A percentile compares a stretch with the other conserved stretches of the same genome.
Evolutionary conservation across 2,113 vertebrate species (phyloP).

Genomic region (Toxotes jaculatrix): DNA sequence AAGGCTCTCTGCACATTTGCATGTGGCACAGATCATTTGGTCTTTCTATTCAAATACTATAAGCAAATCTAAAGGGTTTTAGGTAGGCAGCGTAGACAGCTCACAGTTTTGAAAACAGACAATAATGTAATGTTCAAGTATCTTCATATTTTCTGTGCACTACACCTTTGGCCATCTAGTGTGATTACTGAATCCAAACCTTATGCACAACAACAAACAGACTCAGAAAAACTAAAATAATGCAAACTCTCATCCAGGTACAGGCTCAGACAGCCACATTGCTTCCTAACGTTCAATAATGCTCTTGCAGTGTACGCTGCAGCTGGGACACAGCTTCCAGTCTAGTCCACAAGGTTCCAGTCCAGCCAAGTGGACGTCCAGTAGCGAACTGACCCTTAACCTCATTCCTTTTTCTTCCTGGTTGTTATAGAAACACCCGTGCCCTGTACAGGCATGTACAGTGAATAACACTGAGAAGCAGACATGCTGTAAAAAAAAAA

Average conservation of each 20-base stretch:
- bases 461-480: conserved; percentile 60
- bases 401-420: conserved; percentile 77
- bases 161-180: too few relatives aligned
- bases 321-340: conserved; percentile 34
- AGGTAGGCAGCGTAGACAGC: too few relatives aligned
- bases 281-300: conserved; percentile 29
- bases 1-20: conserved; percentile 51
- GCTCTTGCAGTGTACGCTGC: conserved; percentile 23
- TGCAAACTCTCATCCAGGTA: background rate
- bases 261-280: background rate
- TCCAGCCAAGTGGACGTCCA: conserved; percentile 31
- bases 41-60: conserved; percentile 59
- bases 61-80: conserved; percentile 43
- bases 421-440: conserved; percentile 80
- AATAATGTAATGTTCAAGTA: background rate
- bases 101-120: background rate
- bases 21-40: conserved; percentile 47
- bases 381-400: conserved; percentile 58
- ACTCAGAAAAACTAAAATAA: too few relatives aligned
- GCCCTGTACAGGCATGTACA: conserved; percentile 3
- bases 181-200: too few relatives aligned
- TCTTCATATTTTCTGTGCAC: background rate
- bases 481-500: conserved; percentile 12
- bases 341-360: conserved; percentile 40
- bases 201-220: background rate